Evolutionary conservation across 2,888 invertebrate species (phyloP).

Genomic region (Oscheius myriophilus): DNA sequence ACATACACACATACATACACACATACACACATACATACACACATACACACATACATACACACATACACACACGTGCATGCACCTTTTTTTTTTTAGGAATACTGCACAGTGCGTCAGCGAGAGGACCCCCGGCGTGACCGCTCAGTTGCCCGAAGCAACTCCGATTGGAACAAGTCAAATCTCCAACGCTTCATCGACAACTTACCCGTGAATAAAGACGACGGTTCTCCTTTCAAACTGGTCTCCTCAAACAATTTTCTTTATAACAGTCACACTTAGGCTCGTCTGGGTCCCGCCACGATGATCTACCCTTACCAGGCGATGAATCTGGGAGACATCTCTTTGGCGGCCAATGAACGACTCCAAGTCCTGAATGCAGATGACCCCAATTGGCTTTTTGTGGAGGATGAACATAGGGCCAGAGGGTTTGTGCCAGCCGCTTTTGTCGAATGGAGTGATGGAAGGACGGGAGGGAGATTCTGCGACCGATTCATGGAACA

Average conservation of each 20-base stretch:
- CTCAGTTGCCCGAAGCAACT: not conserved
- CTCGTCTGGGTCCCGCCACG: slow-evolving; percentile 12
- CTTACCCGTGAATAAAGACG: slow-evolving; percentile 46
- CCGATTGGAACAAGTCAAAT: slow-evolving; percentile 47
- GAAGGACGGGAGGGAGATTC: not conserved
- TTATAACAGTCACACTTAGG: not conserved
- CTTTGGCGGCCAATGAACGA: slow-evolving; percentile 14
- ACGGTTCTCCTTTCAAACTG: slow-evolving; percentile 36
- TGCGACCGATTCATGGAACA: slow-evolving; percentile 4
- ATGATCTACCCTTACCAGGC: slow-evolving; percentile 17
- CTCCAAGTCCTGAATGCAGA: slow-evolving; percentile 39
- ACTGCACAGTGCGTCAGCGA: slow-evolving; percentile 13
- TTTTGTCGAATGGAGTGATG: slow-evolving; percentile 20
- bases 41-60: no score
- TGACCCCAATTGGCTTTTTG: slow-evolving; percentile 44
- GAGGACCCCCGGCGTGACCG: not conserved
- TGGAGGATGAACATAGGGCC: slow-evolving; percentile 33
- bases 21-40: no score
- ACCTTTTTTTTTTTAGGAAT: slow-evolving; percentile 3
- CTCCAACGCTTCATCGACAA: slow-evolving; percentile 49
- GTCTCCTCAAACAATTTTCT: not conserved
- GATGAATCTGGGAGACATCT: slow-evolving; percentile 9
- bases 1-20: no score
- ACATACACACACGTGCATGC: not conserved
- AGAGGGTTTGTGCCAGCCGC: slow-evolving; percentile 44